Conservation (phyloP, 2,888 invertebrate genomes). For the Onthophagus sagittarius region DNA sequence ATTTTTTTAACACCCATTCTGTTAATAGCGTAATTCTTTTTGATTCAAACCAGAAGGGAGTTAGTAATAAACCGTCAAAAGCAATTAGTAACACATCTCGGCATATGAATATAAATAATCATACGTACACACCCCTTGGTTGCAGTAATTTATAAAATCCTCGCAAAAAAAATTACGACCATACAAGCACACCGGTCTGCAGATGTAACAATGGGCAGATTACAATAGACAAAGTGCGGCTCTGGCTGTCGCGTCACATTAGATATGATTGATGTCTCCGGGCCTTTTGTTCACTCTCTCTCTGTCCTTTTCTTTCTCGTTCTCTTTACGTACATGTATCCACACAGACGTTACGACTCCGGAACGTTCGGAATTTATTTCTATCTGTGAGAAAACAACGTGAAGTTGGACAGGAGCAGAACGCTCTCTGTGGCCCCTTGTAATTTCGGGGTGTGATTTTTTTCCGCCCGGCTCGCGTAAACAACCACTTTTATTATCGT, state of each 20-base stretch:
- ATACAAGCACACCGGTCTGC: conserved; percentile 42
- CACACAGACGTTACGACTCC: background rate
- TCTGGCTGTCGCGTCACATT: conserved; percentile 51
- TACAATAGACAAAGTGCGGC: conserved; percentile 50
- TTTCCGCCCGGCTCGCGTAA: conserved; percentile 23
- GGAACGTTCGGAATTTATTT: background rate
- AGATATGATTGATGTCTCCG: conserved; percentile 48
- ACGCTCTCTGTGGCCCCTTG: conserved; percentile 18
- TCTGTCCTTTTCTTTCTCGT: background rate
- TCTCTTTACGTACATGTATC: background rate
- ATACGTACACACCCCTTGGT: conserved; percentile 23
- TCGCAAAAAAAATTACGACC: conserved; percentile 34
- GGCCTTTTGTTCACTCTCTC: conserved; percentile 7
- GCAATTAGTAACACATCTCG: background rate
- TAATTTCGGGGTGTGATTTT: conserved; percentile 25
- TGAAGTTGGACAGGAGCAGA: background rate
- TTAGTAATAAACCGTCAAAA: background rate
- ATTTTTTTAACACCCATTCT: background rate
- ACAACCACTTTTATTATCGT: conserved; percentile 40
- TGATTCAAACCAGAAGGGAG: background rate
- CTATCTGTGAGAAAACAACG: background rate
- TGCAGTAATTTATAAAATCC: conserved; percentile 41
- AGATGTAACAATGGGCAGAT: conserved; percentile 47
- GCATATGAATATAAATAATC: conserved; percentile 21
- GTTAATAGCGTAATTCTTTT: background rate